Evolutionary conservation across 2,797 vertebrate genomes (phyloP).

Genomic region (Petrocephalus sullivani): DNA sequence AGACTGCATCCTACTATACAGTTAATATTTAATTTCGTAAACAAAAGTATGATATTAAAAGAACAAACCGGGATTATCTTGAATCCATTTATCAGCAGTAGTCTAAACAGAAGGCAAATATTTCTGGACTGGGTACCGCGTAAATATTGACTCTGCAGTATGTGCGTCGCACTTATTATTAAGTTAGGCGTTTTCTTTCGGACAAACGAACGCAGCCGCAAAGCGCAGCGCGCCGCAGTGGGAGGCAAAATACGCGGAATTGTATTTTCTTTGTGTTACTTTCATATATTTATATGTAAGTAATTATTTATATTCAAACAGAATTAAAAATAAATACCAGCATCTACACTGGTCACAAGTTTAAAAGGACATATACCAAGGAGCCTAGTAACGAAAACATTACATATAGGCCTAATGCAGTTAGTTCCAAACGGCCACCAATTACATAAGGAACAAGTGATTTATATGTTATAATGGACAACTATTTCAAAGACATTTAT

Average conservation of each 20-base stretch:
- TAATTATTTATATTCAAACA: neutral
- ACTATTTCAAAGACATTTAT: neutral
- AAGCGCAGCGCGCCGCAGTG: neutral
- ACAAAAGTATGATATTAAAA: neutral
- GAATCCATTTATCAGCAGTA: neutral
- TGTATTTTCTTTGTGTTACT: neutral
- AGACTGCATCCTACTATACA: neutral
- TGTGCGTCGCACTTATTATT: neutral
- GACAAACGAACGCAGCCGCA: neutral
- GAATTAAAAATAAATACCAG: neutral
- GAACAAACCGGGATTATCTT: neutral
- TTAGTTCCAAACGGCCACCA: neutral
- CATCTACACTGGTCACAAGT: neutral
- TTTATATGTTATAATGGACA: neutral
- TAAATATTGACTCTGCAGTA: neutral
- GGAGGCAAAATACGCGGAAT: neutral
- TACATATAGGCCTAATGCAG: neutral
- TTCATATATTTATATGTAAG: neutral
- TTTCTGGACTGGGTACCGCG: neutral
- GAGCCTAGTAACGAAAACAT: neutral
- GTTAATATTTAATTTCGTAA: neutral
- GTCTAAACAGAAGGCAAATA: neutral
- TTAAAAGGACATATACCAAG: neutral
- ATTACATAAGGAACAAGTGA: neutral
- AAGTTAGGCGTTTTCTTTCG: neutral